phyloP scores from a whole-genome alignment of 2,797 vertebrate species.

The Iguana delicatissima region DNA sequence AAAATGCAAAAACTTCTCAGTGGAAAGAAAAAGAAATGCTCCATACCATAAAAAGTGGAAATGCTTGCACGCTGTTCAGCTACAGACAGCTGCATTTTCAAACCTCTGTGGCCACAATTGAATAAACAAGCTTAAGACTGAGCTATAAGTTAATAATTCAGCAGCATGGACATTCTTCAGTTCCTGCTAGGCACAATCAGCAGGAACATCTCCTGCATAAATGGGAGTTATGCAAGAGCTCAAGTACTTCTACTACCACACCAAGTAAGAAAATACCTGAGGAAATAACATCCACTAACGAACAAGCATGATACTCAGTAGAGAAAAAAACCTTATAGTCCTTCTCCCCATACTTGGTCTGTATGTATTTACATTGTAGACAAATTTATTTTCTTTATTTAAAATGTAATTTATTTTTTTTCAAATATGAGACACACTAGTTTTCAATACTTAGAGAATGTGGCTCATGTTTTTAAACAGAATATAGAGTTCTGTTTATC shows the following conservation, averaged over 20 bases:
- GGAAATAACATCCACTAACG: neutral
- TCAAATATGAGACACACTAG: neutral
- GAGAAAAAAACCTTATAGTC: neutral
- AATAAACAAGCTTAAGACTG: neutral
- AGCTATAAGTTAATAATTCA: conserved; percentile 32
- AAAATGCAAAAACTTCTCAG: neutral
- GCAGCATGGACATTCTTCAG: neutral
- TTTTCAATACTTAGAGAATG: neutral
- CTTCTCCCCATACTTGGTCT: neutral
- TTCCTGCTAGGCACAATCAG: neutral
- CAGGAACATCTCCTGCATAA: neutral
- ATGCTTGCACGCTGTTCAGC: neutral
- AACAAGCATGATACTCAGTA: neutral
- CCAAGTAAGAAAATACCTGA: neutral
- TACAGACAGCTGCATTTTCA: neutral
- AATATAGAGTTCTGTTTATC: neutral
- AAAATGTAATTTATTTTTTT: too few species aligned
- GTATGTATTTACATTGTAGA: neutral
- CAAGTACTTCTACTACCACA: neutral
- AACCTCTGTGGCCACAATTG: neutral
- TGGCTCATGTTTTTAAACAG: neutral
- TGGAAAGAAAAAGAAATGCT: neutral
- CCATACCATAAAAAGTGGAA: conserved; percentile 17
- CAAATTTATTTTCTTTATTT: neutral
- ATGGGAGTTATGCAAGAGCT: neutral